These are phyloP conservation scores for Leptinotarsa peninsularis DNA, from an alignment of 2,888 invertebrate genomes.

Conservation along the genomic window DNA sequence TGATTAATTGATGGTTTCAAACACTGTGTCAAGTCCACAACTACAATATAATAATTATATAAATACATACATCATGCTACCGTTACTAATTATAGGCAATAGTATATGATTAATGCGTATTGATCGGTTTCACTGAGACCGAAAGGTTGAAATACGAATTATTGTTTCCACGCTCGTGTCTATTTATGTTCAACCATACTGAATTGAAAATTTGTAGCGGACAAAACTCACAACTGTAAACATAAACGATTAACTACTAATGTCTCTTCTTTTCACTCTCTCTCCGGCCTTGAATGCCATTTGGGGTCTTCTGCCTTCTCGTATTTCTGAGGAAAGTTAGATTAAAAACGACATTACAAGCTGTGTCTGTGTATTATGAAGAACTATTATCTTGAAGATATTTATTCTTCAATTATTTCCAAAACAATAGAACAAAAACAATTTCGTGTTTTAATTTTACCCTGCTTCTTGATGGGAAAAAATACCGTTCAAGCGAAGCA, in stretches of 20 bases:
- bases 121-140: constrained; percentile 55
- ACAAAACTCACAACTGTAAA: background rate
- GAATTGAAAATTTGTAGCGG: background rate
- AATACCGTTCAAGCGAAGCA: too few relatives aligned
- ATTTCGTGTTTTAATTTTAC: too few relatives aligned
- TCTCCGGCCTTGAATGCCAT: too few relatives aligned
- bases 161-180: background rate
- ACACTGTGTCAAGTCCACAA: background rate
- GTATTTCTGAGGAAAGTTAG: too few relatives aligned
- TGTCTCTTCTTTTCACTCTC: background rate
- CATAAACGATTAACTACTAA: background rate
- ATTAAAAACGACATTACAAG: too few relatives aligned
- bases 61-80: constrained; percentile 63
- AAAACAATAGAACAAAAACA: too few relatives aligned
- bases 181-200: background rate
- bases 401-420: too few relatives aligned
- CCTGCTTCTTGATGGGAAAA: too few relatives aligned
- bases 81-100: constrained; percentile 65
- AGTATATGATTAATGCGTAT: constrained; percentile 62
- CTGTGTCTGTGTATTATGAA: too few relatives aligned
- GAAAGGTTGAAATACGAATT: constrained; percentile 34
- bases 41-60: constrained; percentile 62
- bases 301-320: too few relatives aligned
- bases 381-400: too few relatives aligned
- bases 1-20: background rate